A percentile compares a stretch with the other conserved stretches of the same genome.
phyloP scores from a whole-genome alignment of 1,140 invertebrate species.

The Drosophila aff. region DNA sequence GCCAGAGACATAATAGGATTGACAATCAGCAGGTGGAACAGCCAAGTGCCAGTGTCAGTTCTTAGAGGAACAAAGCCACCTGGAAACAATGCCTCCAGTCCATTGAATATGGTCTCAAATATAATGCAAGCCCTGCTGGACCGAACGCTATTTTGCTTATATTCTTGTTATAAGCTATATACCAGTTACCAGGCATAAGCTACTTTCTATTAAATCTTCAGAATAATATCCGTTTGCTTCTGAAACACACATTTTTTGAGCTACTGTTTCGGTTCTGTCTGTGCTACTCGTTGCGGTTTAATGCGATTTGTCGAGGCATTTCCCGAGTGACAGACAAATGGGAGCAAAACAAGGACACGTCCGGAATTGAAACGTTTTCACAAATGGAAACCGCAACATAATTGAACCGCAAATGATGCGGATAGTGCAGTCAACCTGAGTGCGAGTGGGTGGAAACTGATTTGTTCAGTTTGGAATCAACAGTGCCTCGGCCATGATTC shows the following conservation, averaged over 20 bases:
- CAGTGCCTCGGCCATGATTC: conserved; percentile 1
- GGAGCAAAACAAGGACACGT: conserved; percentile 1
- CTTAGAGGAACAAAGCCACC: background rate
- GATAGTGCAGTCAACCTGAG: conserved; percentile 12
- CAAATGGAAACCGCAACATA: conserved; percentile 49
- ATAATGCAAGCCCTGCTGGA: background rate
- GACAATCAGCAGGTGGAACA: conserved; percentile 3
- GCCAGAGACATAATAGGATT: conserved; percentile 7
- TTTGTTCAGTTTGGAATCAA: conserved; percentile 1
- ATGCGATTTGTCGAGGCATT: conserved; percentile 28
- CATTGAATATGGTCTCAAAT: background rate
- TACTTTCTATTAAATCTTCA: background rate
- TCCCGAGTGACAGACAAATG: background rate
- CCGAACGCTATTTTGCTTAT: background rate
- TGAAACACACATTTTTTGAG: background rate
- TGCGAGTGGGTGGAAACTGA: conserved; percentile 2
- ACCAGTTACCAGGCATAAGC: background rate
- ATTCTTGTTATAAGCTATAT: background rate
- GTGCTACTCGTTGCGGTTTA: conserved; percentile 20
- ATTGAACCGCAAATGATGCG: conserved; percentile 60
- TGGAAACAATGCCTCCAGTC: background rate
- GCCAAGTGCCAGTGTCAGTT: background rate
- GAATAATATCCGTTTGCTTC: background rate
- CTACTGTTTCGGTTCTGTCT: background rate
- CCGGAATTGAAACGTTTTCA: conserved; percentile 27